Evolutionary conservation across 2,888 invertebrate species (phyloP).

Genomic region (Synergus gifuensis): DNA sequence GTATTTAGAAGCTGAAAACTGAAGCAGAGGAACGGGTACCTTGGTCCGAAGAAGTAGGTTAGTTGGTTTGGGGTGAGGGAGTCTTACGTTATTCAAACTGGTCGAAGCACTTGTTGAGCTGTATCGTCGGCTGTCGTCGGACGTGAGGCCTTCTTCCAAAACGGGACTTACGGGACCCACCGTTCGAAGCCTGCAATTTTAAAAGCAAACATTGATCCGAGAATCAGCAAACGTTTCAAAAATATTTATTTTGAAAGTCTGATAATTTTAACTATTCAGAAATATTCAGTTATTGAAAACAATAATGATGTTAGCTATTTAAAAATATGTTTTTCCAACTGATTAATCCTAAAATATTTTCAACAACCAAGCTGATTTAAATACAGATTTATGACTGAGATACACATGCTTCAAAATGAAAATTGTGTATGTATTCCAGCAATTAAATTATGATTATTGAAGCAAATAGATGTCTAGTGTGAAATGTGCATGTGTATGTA

Average conservation of each 20-base stretch:
- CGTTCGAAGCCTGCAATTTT: constrained; percentile 67
- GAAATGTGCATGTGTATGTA: neutral
- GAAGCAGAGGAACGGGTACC: constrained; percentile 58
- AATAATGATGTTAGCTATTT: neutral
- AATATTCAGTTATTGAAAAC: neutral
- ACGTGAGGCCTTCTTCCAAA: constrained; percentile 66
- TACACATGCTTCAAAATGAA: constrained; percentile 16
- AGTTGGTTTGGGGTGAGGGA: constrained; percentile 65
- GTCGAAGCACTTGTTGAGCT: constrained; percentile 68
- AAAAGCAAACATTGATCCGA: neutral
- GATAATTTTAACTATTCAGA: constrained; percentile 1
- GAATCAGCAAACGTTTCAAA: neutral
- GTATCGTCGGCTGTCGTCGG: constrained; percentile 66
- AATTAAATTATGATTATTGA: neutral
- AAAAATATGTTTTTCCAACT: neutral
- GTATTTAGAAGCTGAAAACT: constrained; percentile 24
- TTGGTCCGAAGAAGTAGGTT: constrained; percentile 66
- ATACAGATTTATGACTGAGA: neutral
- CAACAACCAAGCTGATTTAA: constrained; percentile 19
- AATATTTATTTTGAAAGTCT: neutral
- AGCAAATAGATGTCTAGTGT: constrained; percentile 1
- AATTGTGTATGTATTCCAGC: neutral
- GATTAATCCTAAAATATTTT: neutral
- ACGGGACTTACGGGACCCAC: constrained; percentile 68
- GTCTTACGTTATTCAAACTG: constrained; percentile 72